Evolutionary conservation across 2,797 vertebrate genomes (phyloP).

Genomic region (Sebastes wilsoni): DNA sequence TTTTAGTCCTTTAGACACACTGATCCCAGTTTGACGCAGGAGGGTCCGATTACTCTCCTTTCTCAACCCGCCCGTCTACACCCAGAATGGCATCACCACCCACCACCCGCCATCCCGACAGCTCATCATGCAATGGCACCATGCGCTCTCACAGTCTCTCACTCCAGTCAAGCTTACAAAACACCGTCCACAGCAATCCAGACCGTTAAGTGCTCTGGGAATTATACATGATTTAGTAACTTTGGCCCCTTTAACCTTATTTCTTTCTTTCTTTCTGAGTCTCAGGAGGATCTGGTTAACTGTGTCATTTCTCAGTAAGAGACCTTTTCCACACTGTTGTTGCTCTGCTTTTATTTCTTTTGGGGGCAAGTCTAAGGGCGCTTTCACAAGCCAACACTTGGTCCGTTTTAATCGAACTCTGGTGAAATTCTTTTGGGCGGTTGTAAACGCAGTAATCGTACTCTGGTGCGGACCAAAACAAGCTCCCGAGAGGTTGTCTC

Average conservation of each 20-base stretch:
- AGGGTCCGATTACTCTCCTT: slow-evolving; percentile 47
- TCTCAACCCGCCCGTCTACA: slow-evolving; percentile 49
- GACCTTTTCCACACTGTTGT: neutral
- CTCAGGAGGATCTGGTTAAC: neutral
- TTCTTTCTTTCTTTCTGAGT: neutral
- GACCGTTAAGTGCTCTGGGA: slow-evolving; percentile 7
- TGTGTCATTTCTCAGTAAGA: neutral
- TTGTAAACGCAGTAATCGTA: too few relatives aligned
- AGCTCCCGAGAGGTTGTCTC: too few relatives aligned
- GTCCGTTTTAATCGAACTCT: too few relatives aligned
- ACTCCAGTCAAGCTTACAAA: slow-evolving; percentile 26
- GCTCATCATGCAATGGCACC: slow-evolving; percentile 17
- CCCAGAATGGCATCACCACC: slow-evolving; percentile 35
- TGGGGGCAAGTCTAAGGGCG: neutral
- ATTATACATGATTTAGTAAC: slow-evolving; percentile 48
- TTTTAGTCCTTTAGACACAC: slow-evolving; percentile 50
- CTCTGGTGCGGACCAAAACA: too few relatives aligned
- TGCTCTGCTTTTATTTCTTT: neutral
- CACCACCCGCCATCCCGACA: slow-evolving; percentile 25
- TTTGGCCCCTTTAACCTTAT: neutral
- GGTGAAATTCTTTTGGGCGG: too few relatives aligned
- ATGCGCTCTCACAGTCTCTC: slow-evolving; percentile 2
- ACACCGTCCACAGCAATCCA: slow-evolving; percentile 26
- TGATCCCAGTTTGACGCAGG: slow-evolving; percentile 42
- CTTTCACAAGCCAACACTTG: neutral